phyloP scores from a whole-genome alignment of 2,888 invertebrate genomes.

The Temnothorax unifasciatus region DNA sequence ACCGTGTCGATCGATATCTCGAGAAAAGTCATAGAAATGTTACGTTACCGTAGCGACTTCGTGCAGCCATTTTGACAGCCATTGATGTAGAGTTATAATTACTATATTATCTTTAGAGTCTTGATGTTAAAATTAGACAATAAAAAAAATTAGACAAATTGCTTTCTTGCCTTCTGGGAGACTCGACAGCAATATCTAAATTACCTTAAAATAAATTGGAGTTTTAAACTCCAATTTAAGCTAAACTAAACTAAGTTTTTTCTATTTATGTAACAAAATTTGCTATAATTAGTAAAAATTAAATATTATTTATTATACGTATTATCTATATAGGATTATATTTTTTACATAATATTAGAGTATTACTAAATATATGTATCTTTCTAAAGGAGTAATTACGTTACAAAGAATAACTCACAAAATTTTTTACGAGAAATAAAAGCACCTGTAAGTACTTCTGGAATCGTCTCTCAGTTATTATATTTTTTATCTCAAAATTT shows the following conservation, averaged over 20 bases:
- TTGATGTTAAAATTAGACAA: background rate
- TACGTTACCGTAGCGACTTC: slow-evolving; percentile 61
- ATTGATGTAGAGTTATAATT: background rate
- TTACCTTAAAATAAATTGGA: background rate
- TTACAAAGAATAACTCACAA: background rate
- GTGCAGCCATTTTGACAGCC: background rate
- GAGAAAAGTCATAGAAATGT: slow-evolving; percentile 74
- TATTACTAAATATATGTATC: background rate
- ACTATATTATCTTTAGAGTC: too few relatives aligned
- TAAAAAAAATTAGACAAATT: background rate
- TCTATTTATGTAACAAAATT: background rate
- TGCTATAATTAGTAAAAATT: background rate
- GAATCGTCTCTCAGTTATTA: background rate
- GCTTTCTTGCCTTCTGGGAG: background rate
- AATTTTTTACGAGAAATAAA: background rate
- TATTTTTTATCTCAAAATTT: background rate
- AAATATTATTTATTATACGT: background rate
- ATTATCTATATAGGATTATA: background rate
- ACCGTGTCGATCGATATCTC: slow-evolving; percentile 77
- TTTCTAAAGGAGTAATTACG: background rate
- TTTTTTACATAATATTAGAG: background rate
- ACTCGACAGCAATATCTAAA: background rate
- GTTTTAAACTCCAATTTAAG: too few relatives aligned
- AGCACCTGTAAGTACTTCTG: background rate
- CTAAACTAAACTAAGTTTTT: background rate